A percentile compares a stretch with the other conserved stretches of the same genome.
phyloP scores from a whole-genome alignment of 2,797 vertebrate genomes.

The Falco columbarius region DNA sequence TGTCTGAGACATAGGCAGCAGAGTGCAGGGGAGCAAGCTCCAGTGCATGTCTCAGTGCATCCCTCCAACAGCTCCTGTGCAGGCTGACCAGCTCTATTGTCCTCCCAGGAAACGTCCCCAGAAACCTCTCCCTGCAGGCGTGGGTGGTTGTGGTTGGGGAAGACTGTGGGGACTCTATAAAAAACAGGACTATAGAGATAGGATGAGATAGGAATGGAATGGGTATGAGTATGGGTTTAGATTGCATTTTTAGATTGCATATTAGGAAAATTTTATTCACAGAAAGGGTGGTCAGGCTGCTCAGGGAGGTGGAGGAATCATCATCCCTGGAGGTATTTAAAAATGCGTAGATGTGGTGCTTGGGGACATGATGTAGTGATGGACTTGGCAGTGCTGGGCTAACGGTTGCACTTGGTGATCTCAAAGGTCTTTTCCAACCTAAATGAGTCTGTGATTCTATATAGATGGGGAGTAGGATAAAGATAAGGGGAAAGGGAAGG shows the following conservation, averaged over 20 bases:
- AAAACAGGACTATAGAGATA: too few relatives aligned
- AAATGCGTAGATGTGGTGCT: too few relatives aligned
- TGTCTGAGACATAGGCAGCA: background rate
- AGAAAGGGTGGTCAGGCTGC: too few relatives aligned
- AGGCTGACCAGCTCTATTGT: background rate
- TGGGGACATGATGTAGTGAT: too few relatives aligned
- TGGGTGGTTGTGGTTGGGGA: background rate
- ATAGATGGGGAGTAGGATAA: background rate
- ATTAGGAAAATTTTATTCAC: too few relatives aligned
- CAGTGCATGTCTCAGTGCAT: background rate
- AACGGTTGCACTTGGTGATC: too few relatives aligned
- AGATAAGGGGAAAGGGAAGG: background rate
- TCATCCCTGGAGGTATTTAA: too few relatives aligned
- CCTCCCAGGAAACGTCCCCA: background rate
- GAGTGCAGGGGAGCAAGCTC: background rate
- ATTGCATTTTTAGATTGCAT: too few relatives aligned
- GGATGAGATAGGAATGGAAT: background rate
- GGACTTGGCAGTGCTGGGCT: too few relatives aligned
- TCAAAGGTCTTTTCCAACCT: too few relatives aligned
- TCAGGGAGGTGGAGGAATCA: too few relatives aligned
- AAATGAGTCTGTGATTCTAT: background rate
- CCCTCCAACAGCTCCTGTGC: background rate
- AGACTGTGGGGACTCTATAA: background rate
- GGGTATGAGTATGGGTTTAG: background rate
- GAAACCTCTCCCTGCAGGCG: background rate